phyloP scores from a whole-genome alignment of 2,888 invertebrate genomes.

The Schizotus pectinicornis region DNA sequence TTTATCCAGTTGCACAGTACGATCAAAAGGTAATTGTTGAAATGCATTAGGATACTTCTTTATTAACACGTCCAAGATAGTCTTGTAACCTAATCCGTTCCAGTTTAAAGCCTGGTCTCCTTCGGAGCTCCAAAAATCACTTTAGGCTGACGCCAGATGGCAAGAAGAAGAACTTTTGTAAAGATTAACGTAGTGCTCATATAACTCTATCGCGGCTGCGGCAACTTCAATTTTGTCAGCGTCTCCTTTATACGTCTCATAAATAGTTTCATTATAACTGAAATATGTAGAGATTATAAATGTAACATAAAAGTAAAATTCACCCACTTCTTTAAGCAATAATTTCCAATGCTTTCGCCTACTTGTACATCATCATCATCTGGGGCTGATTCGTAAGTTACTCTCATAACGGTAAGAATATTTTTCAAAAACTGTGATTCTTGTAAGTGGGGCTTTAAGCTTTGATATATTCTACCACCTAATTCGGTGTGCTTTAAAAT shows the following conservation, averaged over 20 bases:
- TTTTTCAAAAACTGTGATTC: not conserved
- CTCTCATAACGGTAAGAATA: too few species aligned
- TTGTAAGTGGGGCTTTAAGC: slow-evolving; percentile 26
- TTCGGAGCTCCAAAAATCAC: slow-evolving; percentile 50
- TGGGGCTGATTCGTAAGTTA: too few species aligned
- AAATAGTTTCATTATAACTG: slow-evolving; percentile 31
- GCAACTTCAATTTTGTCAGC: slow-evolving; percentile 23
- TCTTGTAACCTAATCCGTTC: slow-evolving; percentile 73
- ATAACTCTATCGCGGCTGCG: slow-evolving; percentile 14
- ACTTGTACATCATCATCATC: too few species aligned
- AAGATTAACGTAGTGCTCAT: slow-evolving; percentile 32
- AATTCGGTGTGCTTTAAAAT: slow-evolving; percentile 12
- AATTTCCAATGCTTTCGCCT: slow-evolving; percentile 15
- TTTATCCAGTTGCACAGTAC: slow-evolving; percentile 40
- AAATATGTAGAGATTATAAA: not conserved
- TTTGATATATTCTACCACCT: not conserved
- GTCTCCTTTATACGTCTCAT: slow-evolving; percentile 26
- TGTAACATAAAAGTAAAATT: not conserved
- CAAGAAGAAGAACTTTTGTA: slow-evolving; percentile 52
- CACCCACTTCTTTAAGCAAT: slow-evolving; percentile 1
- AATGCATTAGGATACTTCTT: slow-evolving; percentile 38
- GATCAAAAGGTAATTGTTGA: slow-evolving; percentile 37
- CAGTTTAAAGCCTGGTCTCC: slow-evolving; percentile 73
- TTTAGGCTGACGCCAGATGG: too few species aligned
- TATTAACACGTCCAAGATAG: slow-evolving; percentile 69